Percentiles rank a stretch among this genome's conserved stretches.
Evolutionary conservation across 2,113 vertebrate species (phyloP).

Genomic region (Pandion haliaetus): DNA sequence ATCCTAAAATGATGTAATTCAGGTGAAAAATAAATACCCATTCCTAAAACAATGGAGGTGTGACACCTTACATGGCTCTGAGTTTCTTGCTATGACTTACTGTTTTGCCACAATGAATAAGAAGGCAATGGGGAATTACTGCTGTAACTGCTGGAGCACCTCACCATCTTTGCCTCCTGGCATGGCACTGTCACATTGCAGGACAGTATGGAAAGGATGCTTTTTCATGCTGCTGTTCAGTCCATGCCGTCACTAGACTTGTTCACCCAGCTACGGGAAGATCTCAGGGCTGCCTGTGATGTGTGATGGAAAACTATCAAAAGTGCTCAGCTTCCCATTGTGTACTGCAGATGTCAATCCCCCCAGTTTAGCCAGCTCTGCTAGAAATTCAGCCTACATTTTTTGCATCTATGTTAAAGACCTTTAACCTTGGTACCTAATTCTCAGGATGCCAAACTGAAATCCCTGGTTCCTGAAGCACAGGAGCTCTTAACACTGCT

Average conservation of each 20-base stretch:
- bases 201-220: not conserved
- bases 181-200: not conserved
- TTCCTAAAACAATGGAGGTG: not conserved
- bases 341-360: not conserved
- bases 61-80: not conserved
- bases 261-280: accelerated
- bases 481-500: not conserved
- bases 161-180: not conserved
- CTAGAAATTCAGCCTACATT: not conserved
- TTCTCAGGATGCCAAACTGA: not conserved
- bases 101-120: not conserved
- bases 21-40: not conserved
- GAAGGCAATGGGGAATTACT: not conserved
- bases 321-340: not conserved
- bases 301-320: not conserved
- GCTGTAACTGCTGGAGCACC: not conserved
- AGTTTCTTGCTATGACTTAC: not conserved
- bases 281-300: not conserved
- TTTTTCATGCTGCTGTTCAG: not conserved
- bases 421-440: not conserved
- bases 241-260: not conserved
- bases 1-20: not conserved
- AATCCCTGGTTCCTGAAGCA: not conserved
- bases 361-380: not conserved
- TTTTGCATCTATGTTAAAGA: not conserved